Conservation (phyloP, 2,888 invertebrate genomes). For the Esperia sulphurella region DNA sequence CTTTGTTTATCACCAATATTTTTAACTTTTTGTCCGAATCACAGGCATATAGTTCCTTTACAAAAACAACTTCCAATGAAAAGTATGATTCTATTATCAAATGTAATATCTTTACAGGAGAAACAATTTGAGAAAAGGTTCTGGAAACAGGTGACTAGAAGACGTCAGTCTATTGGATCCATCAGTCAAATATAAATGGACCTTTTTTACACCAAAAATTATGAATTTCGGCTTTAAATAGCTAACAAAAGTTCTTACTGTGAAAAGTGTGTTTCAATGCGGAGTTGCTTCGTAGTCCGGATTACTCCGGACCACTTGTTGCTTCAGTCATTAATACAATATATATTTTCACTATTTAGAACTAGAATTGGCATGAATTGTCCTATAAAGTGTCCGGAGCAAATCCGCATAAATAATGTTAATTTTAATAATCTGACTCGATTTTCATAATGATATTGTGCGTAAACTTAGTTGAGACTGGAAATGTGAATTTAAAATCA, state of each 20-base stretch:
- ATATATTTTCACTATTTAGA: no score
- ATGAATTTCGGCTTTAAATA: neutral
- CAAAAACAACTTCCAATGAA: constrained; percentile 1
- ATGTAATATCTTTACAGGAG: constrained; percentile 78
- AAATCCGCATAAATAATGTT: no score
- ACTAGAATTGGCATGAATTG: no score
- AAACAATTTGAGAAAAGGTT: constrained; percentile 87
- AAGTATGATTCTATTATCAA: constrained; percentile 4
- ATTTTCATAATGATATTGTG: no score
- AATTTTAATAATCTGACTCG: no score
- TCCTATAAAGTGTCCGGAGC: no score
- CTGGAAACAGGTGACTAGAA: constrained; percentile 88
- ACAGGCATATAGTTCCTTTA: neutral
- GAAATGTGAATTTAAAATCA: no score
- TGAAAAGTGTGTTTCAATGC: neutral
- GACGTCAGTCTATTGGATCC: constrained; percentile 80
- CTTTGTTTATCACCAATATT: neutral
- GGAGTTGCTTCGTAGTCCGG: neutral
- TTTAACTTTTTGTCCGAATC: constrained; percentile 7
- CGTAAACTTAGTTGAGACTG: no score
- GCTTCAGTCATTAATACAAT: neutral
- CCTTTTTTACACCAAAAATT: constrained; percentile 5
- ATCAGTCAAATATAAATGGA: constrained; percentile 60
- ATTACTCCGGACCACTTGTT: neutral
- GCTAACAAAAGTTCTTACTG: neutral